Conservation (phyloP, 2,113 vertebrate genomes). For the Seriola dumerili region DNA sequence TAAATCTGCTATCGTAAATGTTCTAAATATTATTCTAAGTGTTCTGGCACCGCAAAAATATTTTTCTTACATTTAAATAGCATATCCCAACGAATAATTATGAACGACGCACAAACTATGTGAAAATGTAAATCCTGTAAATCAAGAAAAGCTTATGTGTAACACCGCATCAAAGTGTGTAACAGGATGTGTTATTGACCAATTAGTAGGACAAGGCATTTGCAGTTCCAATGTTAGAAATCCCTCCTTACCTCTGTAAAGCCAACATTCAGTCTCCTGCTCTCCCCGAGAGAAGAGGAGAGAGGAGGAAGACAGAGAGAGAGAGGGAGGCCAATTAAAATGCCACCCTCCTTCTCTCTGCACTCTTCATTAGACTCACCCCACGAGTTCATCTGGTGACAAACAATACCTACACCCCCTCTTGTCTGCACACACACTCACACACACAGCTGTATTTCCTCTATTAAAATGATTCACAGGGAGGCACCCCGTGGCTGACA, state of each 20-base stretch:
- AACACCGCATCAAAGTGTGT: conserved; percentile 33
- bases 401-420: conserved; percentile 78
- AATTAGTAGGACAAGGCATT: conserved; percentile 58
- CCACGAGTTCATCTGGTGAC: conserved; percentile 81
- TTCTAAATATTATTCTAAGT: not conserved
- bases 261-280: conserved; percentile 59
- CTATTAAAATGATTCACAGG: conserved; percentile 80
- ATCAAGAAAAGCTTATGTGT: conserved; percentile 19
- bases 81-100: not conserved
- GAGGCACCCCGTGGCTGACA: conserved; percentile 73
- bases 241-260: conserved; percentile 52
- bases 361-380: conserved; percentile 81
- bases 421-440: conserved; percentile 54
- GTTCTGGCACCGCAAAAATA: not conserved
- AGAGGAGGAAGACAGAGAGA: conserved; percentile 43
- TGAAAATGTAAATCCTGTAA: conserved; percentile 31
- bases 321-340: conserved; percentile 79
- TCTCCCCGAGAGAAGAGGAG: conserved; percentile 33
- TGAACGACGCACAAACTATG: conserved; percentile 13
- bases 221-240: conserved; percentile 48
- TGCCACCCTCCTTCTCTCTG: conserved; percentile 77
- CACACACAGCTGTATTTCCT: conserved; percentile 70
- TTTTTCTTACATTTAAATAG: not conserved
- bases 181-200: conserved; percentile 48
- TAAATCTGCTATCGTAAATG: not conserved